These are phyloP conservation scores for Brachypalpus laphriformis DNA, from an alignment of 2,888 invertebrate genomes.

Conservation along the genomic window DNA sequence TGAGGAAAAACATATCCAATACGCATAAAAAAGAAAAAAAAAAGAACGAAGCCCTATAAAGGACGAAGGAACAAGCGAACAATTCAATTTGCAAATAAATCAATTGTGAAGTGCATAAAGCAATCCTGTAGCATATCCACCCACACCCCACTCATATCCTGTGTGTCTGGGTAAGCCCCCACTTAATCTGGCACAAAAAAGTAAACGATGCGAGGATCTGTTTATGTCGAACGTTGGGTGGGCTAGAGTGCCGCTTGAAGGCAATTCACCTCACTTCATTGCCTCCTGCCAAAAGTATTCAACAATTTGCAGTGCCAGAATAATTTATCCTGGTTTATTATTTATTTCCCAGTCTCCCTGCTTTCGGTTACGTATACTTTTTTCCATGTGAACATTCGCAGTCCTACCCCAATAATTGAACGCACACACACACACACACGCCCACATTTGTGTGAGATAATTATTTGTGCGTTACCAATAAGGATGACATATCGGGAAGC, in stretches of 20 bases:
- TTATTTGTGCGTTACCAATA: slow-evolving; percentile 70
- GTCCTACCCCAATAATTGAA: slow-evolving; percentile 69
- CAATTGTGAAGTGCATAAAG: slow-evolving; percentile 73
- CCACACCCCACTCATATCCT: slow-evolving; percentile 6
- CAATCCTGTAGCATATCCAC: slow-evolving; percentile 37
- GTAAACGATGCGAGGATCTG: slow-evolving; percentile 20
- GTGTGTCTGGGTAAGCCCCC: slow-evolving; percentile 3
- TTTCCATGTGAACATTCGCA: slow-evolving; percentile 28
- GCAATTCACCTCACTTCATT: slow-evolving; percentile 43
- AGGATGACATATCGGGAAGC: slow-evolving; percentile 32
- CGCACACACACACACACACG: slow-evolving; percentile 40
- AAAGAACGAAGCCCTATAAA: slow-evolving; percentile 18
- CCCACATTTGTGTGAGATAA: slow-evolving; percentile 42
- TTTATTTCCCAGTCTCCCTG: slow-evolving; percentile 52
- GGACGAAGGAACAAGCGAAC: slow-evolving; percentile 55
- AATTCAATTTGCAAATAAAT: slow-evolving; percentile 74
- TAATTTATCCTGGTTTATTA: slow-evolving; percentile 69
- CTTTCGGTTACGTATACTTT: background rate
- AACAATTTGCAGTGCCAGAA: slow-evolving; percentile 71
- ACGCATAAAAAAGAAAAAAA: slow-evolving; percentile 29
- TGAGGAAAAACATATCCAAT: slow-evolving; percentile 49
- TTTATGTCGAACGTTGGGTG: background rate
- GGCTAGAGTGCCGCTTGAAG: slow-evolving; percentile 18
- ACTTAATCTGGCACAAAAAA: slow-evolving; percentile 23
- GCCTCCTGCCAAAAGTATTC: slow-evolving; percentile 62